Evolutionary conservation across 1,140 invertebrate species (phyloP).

Genomic region (Drosophila ogumai): DNA sequence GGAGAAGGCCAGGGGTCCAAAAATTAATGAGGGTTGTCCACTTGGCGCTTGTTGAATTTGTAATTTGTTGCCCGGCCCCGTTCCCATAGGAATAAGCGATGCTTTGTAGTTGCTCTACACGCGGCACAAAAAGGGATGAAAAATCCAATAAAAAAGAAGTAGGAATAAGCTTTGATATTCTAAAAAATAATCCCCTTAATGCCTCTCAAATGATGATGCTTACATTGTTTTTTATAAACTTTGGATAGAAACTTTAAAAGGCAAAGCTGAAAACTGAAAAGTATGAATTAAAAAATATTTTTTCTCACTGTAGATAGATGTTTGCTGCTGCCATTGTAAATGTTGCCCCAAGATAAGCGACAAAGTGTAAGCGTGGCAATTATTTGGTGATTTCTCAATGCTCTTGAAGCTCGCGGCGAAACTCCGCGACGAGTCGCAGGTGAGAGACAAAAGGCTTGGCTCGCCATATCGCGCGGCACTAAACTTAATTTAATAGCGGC

Average conservation of each 20-base stretch:
- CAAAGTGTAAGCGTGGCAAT: constrained; percentile 81
- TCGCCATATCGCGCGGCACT: constrained; percentile 69
- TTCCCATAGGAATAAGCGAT: constrained; percentile 72
- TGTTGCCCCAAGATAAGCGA: constrained; percentile 78
- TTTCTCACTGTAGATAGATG: constrained; percentile 5
- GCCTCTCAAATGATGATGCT: background rate
- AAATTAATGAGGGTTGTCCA: constrained; percentile 84
- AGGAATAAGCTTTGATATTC: too few relatives aligned
- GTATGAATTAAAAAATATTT: background rate
- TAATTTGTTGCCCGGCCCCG: constrained; percentile 71
- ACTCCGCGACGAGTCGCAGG: constrained; percentile 16
- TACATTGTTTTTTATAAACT: background rate
- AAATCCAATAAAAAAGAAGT: background rate
- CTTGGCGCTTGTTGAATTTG: constrained; percentile 83
- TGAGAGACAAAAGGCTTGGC: constrained; percentile 68
- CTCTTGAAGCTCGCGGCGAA: constrained; percentile 3
- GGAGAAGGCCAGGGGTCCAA: constrained; percentile 12
- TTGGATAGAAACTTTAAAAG: background rate
- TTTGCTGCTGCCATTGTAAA: constrained; percentile 51
- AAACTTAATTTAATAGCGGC: constrained; percentile 79
- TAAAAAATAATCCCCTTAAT: background rate
- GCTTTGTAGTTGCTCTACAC: constrained; percentile 40
- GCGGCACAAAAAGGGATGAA: background rate
- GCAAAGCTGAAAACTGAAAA: background rate
- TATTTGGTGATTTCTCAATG: constrained; percentile 82